Percentiles rank a stretch among this genome's conserved stretches.
These are phyloP conservation scores for Callimorpha dominula DNA, from an alignment of 2,888 invertebrate species.

Conservation along the genomic window DNA sequence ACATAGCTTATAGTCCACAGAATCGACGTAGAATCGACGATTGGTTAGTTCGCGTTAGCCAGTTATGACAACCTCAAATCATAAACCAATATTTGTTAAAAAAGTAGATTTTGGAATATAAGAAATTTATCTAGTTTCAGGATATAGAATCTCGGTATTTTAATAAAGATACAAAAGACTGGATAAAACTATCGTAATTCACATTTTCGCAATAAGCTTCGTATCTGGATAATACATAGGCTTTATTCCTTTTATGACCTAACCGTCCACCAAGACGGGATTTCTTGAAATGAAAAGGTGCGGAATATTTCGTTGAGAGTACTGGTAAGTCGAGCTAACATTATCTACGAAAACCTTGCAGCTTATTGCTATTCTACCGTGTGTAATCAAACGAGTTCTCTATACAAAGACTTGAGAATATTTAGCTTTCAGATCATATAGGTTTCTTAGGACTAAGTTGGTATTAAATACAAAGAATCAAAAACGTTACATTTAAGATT, in stretches of 20 bases:
- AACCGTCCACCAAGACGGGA: slow-evolving; percentile 29
- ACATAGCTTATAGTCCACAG: too few species aligned
- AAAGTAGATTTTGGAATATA: neutral
- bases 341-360: slow-evolving; percentile 7
- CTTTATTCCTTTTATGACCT: slow-evolving; percentile 34
- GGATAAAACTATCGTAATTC: slow-evolving; percentile 16
- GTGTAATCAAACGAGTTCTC: neutral
- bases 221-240: slow-evolving; percentile 39
- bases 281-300: slow-evolving; percentile 45
- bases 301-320: slow-evolving; percentile 32
- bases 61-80: too few species aligned
- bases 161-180: slow-evolving; percentile 14
- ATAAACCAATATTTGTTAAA: too few species aligned
- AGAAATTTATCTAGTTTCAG: neutral
- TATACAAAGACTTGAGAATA: too few species aligned
- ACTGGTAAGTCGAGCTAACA: slow-evolving; percentile 9
- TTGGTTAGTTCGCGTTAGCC: too few species aligned
- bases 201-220: slow-evolving; percentile 23
- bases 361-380: slow-evolving; percentile 8
- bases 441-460: too few species aligned
- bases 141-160: slow-evolving; percentile 2
- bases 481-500: too few species aligned
- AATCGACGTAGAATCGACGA: too few species aligned
- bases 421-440: too few species aligned
- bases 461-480: too few species aligned